Evolutionary conservation across 2,797 vertebrate genomes (phyloP), one percentile per base, ranked within the genome.

Genomic region (Cheirogaleus major): DNA sequence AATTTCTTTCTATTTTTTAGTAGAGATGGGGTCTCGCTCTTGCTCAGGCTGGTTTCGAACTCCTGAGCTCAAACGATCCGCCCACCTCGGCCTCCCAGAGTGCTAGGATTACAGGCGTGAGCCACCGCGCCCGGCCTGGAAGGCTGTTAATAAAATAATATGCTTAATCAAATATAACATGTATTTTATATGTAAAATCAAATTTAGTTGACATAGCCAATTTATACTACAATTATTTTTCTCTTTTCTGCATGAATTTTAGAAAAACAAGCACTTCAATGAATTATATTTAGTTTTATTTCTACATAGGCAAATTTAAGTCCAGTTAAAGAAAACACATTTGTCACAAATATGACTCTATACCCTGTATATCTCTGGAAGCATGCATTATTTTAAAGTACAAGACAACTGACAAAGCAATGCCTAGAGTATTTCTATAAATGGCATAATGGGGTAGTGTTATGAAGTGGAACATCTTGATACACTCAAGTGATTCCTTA

Each of bases 401-500:
- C 76, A 97, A 92, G 95, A 96, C 93, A 98, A 93, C 0, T 97
- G 97, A 98, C 98, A 98, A 97, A 98, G 69, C 76, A 97, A 98
- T 93, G 98, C 98, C 98, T 98, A 91, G 89, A 97, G 97, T 98
- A 94, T 87, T 95, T 96, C 87, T 95, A 83, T 97, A 98, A 98
- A 98, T 98, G 98, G 96, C 95, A 97, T 76, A 92, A 86, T 95
- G 88, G 91, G 96, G 91, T 63, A 95, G 97, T 96, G 95, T 96
- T 97, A 82, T 98, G 98, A 98, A 98, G 96, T 93, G 94, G 96
- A 98, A 96, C 97, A 98, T 98, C 96, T 98, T 98, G 96, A 97
- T 95, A 92, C 94, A 98, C 97, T 97, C 95, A 98, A 96, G 25
- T 79, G 78, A 83, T 96, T 98, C 97, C 98, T 98, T 91, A 93